These are phyloP conservation scores for Anthonomus grandis DNA, from an alignment of 1,140 invertebrate species.

Conservation along the genomic window DNA sequence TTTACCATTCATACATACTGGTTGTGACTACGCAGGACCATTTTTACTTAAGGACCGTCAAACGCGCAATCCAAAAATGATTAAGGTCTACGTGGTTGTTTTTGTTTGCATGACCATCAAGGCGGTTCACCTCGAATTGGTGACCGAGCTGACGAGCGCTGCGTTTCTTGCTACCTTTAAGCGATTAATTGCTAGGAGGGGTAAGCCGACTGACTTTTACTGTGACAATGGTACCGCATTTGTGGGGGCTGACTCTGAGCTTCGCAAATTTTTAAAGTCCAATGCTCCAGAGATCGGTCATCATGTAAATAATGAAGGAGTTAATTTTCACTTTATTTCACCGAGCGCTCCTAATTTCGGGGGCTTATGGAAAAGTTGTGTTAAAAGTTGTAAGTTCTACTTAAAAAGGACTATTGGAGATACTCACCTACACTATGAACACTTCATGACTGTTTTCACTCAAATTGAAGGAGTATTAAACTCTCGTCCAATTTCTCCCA, in stretches of 20 bases:
- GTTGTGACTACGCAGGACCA: slow-evolving; percentile 44
- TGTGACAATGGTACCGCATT: slow-evolving; percentile 41
- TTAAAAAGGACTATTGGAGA: slow-evolving; percentile 35
- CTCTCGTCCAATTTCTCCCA: slow-evolving; percentile 29
- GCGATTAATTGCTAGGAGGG: slow-evolving; percentile 37
- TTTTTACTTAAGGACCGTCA: slow-evolving; percentile 38
- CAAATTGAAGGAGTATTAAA: slow-evolving; percentile 30
- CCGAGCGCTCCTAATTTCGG: slow-evolving; percentile 48
- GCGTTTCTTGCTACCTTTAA: slow-evolving; percentile 34
- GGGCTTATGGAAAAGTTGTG: slow-evolving; percentile 46
- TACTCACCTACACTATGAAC: slow-evolving; percentile 27
- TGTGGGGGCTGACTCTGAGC: slow-evolving; percentile 27
- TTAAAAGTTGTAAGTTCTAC: slow-evolving; percentile 47
- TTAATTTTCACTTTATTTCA: slow-evolving; percentile 14
- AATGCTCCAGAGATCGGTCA: slow-evolving; percentile 5
- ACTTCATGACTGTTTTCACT: slow-evolving; percentile 24
- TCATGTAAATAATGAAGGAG: slow-evolving; percentile 12
- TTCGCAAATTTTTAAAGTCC: slow-evolving; percentile 47
- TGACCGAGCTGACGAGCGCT: slow-evolving; percentile 35
- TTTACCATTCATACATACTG: no score
- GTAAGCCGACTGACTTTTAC: slow-evolving; percentile 28
- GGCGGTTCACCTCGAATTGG: slow-evolving; percentile 43
- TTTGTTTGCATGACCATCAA: slow-evolving; percentile 27
- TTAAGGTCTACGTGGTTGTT: slow-evolving; percentile 34
- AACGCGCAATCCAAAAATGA: slow-evolving; percentile 30